Evolutionary conservation across 2,888 invertebrate genomes (phyloP).

Genomic region (Trissolcus japonicus): DNA sequence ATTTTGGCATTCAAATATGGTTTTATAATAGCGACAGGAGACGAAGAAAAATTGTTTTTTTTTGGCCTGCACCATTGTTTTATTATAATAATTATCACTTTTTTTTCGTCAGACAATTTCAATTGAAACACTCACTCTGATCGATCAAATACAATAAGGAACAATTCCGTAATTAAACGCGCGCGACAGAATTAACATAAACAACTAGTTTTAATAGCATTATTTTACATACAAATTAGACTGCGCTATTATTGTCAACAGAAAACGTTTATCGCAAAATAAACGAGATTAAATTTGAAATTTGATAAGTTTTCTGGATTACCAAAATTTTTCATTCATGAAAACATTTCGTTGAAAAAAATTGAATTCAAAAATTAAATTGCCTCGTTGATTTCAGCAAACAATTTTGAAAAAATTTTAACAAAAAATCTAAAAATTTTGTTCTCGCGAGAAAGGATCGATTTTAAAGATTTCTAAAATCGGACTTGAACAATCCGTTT

Average conservation of each 20-base stretch:
- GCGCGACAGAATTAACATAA: slow-evolving; percentile 1
- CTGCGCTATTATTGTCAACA: neutral
- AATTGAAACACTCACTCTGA: slow-evolving; percentile 1
- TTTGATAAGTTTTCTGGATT: neutral
- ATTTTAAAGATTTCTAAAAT: too few relatives aligned
- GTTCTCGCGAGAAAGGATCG: too few relatives aligned
- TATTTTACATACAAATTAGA: slow-evolving; percentile 9
- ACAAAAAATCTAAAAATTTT: too few relatives aligned
- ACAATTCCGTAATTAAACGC: neutral
- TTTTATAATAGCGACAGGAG: neutral
- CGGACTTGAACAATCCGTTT: too few relatives aligned
- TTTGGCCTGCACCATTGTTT: neutral
- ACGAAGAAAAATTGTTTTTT: slow-evolving; percentile 1
- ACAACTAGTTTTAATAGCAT: slow-evolving; percentile 7
- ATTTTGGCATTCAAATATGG: slow-evolving; percentile 1
- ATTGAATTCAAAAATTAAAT: too few relatives aligned
- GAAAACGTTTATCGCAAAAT: neutral
- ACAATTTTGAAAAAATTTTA: too few relatives aligned
- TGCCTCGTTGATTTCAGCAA: too few relatives aligned
- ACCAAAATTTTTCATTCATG: neutral
- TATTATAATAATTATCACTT: neutral
- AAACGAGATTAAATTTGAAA: neutral
- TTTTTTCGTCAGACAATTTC: neutral
- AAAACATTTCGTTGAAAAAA: neutral
- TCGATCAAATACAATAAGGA: slow-evolving; percentile 7